These are phyloP conservation scores for Poeciliopsis gracilis DNA, from an alignment of 2,797 vertebrate species.

Conservation along the genomic window DNA sequence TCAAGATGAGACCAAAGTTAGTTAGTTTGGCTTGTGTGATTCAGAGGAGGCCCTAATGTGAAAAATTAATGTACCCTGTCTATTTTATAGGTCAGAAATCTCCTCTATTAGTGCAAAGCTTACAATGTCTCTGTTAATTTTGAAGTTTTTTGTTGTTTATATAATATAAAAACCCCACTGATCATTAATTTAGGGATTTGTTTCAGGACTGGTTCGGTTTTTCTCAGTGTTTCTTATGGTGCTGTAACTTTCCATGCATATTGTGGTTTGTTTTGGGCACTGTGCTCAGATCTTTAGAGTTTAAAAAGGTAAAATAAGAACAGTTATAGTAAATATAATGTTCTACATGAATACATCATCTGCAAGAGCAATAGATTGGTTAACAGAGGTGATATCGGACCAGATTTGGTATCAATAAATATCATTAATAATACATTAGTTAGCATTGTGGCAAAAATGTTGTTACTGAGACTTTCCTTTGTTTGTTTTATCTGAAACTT, in stretches of 20 bases:
- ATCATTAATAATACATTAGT: not conserved
- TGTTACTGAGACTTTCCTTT: not conserved
- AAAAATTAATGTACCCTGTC: not conserved
- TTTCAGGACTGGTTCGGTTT: not conserved
- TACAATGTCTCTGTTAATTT: not conserved
- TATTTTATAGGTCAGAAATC: not conserved
- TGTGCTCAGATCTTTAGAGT: not conserved
- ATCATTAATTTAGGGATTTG: not conserved
- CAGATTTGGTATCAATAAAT: not conserved
- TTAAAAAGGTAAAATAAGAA: not conserved
- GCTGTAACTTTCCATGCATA: not conserved
- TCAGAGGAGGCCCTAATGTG: not conserved
- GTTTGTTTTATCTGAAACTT: not conserved
- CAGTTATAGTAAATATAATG: not conserved
- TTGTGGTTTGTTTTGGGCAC: not conserved
- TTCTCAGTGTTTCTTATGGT: not conserved
- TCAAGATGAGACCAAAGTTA: not conserved
- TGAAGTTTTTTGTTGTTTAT: not conserved
- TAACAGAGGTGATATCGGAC: not conserved
- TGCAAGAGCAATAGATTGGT: not conserved
- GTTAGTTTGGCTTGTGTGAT: not conserved
- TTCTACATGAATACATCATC: not conserved
- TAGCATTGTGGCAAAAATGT: not conserved
- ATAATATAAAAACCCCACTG: not conserved
- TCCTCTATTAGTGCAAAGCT: not conserved